Evolutionary conservation across 1,140 invertebrate species (phyloP).

Genomic region (Hylaeus anthracinus): DNA sequence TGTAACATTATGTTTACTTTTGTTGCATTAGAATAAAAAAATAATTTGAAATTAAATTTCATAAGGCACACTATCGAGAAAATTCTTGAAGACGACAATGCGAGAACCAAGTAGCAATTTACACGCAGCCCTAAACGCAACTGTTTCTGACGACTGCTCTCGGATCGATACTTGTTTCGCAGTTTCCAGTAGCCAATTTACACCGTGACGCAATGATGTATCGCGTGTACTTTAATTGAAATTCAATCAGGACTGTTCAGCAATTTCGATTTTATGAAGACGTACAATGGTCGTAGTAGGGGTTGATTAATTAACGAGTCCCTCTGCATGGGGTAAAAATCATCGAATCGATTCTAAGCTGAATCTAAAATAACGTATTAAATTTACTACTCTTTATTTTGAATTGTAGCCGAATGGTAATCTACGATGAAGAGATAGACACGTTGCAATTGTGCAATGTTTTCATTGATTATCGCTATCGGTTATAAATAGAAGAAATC

Average conservation of each 20-base stretch:
- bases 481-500: too few species aligned
- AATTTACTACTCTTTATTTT: too few species aligned
- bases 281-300: neutral
- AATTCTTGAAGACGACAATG: neutral
- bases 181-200: neutral
- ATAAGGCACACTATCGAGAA: too few species aligned
- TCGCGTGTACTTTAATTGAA: neutral
- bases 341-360: neutral
- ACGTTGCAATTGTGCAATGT: too few species aligned
- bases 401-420: too few species aligned
- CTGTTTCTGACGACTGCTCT: conserved; percentile 7
- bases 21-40: too few species aligned
- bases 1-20: too few species aligned
- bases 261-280: conserved; percentile 7
- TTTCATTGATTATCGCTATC: too few species aligned
- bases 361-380: too few species aligned
- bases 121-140: neutral
- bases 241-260: neutral
- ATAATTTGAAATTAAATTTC: too few species aligned
- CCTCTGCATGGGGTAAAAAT: neutral
- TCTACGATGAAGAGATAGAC: neutral
- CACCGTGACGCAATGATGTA: neutral
- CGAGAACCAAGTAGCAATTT: too few species aligned
- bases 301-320: neutral
- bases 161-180: conserved; percentile 25